Conservation (phyloP, 1,140 invertebrate genomes). For the Drosophila oshimai region DNA sequence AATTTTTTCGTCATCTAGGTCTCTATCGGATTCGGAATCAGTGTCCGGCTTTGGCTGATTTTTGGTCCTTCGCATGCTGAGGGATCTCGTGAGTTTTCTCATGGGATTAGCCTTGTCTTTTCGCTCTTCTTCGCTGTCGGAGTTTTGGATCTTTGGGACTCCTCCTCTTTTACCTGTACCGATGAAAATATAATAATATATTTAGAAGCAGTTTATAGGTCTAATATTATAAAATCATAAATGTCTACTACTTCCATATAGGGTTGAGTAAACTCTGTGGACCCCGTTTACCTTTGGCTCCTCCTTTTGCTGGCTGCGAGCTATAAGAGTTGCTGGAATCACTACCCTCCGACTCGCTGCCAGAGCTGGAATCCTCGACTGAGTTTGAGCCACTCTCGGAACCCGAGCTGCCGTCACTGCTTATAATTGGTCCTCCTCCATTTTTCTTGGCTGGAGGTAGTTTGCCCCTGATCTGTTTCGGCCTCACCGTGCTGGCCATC, state of each 20-base stretch:
- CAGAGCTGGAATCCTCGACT: constrained; percentile 38
- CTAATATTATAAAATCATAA: no score
- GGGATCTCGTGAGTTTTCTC: constrained; percentile 84
- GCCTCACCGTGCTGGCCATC: constrained; percentile 79
- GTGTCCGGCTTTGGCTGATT: constrained; percentile 83
- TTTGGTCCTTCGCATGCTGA: constrained; percentile 84
- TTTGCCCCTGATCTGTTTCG: constrained; percentile 66
- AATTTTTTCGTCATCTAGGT: constrained; percentile 83
- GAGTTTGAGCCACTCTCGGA: constrained; percentile 44
- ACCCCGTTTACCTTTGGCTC: constrained; percentile 27
- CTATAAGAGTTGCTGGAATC: constrained; percentile 70
- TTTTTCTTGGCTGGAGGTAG: constrained; percentile 65
- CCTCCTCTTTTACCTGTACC: not conserved
- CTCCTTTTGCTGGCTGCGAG: constrained; percentile 45
- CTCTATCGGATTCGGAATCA: constrained; percentile 81
- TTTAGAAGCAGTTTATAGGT: no score
- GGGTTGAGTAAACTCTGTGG: no score
- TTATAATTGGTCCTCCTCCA: constrained; percentile 71
- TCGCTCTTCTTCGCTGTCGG: constrained; percentile 51
- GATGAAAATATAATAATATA: not conserved
- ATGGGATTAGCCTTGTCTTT: constrained; percentile 70
- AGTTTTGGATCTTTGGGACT: constrained; percentile 7
- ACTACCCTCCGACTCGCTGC: constrained; percentile 65
- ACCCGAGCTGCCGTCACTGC: constrained; percentile 55
- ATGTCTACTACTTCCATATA: no score